Evolutionary conservation across 2,888 invertebrate species (phyloP).

Genomic region (Steinernema hermaphroditum): DNA sequence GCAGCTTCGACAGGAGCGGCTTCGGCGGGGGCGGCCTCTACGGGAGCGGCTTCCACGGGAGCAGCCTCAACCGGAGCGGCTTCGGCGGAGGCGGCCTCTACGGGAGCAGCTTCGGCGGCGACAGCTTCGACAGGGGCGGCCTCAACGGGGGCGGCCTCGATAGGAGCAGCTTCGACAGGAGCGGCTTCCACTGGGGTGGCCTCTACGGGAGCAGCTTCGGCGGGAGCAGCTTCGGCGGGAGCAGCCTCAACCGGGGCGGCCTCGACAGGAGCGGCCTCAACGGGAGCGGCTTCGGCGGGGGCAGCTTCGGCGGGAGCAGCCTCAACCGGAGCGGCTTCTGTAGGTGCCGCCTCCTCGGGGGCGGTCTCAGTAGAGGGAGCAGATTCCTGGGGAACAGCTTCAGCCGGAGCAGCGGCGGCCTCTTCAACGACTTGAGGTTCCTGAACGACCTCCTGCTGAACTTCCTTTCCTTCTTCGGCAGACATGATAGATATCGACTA

Average conservation of each 20-base stretch:
- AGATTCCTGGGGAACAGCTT: no score
- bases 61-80: constrained; percentile 21
- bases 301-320: not conserved
- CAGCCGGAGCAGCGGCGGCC: not conserved
- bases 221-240: not conserved
- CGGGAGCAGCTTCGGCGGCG: not conserved
- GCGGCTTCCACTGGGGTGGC: no score
- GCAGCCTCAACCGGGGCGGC: not conserved
- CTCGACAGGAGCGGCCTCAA: not conserved
- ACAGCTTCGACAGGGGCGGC: constrained; percentile 1
- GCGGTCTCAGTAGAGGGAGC: no score
- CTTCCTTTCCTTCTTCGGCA: not conserved
- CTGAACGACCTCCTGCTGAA: not conserved
- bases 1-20: constrained; percentile 6
- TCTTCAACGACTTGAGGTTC: constrained; percentile 6
- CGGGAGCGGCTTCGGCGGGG: constrained; percentile 7
- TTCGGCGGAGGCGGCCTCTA: not conserved
- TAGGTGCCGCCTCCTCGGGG: not conserved
- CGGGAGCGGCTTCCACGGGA: not conserved
- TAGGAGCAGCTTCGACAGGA: not conserved
- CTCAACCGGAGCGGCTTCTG: not conserved
- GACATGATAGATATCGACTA: not conserved
- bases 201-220: not conserved
- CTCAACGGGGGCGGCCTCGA: no score
- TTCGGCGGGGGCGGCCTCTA: constrained; percentile 9